Percentiles rank a stretch among this genome's conserved stretches.
Evolutionary conservation across 2,113 vertebrate genomes (phyloP).

Genomic region (Otocyon megalotis): DNA sequence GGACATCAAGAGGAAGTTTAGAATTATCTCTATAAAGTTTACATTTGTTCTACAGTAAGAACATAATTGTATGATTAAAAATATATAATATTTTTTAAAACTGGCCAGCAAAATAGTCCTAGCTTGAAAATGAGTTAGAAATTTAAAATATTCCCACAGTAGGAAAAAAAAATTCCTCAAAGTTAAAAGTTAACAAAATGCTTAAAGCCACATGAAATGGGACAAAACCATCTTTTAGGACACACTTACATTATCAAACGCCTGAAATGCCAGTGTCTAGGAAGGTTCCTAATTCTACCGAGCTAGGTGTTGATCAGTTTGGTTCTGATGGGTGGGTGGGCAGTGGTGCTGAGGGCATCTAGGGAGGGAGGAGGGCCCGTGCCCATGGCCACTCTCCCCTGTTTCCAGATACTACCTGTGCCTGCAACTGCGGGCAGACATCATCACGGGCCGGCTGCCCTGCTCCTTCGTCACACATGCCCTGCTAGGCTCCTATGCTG

Average conservation of each 20-base stretch:
- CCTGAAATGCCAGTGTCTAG: background rate
- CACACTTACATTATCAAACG: background rate
- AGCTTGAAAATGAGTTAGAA: conserved; percentile 36
- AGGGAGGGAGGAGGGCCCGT: background rate
- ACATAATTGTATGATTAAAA: conserved; percentile 46
- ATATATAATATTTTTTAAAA: background rate
- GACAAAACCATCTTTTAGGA: background rate
- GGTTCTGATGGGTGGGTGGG: background rate
- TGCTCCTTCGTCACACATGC: conserved; percentile 99
- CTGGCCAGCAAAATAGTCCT: background rate
- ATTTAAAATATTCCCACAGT: conserved; percentile 18
- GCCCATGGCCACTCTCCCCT: conserved; percentile 46
- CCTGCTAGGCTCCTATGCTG: conserved; percentile 96
- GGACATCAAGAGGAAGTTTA: background rate
- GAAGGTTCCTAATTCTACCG: background rate
- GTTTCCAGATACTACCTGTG: conserved; percentile 97
- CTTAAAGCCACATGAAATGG: background rate
- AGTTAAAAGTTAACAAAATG: conserved; percentile 34
- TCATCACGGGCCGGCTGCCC: conserved; percentile 96
- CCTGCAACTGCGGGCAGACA: conserved; percentile 98
- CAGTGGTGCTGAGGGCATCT: background rate
- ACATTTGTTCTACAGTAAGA: background rate
- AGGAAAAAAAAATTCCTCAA: conserved; percentile 3
- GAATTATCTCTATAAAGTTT: background rate
- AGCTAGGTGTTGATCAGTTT: background rate